A percentile compares a stretch with the other conserved stretches of the same genome.
phyloP scores from a whole-genome alignment of 2,888 invertebrate species.

The Zygothrica quintamaculata region DNA sequence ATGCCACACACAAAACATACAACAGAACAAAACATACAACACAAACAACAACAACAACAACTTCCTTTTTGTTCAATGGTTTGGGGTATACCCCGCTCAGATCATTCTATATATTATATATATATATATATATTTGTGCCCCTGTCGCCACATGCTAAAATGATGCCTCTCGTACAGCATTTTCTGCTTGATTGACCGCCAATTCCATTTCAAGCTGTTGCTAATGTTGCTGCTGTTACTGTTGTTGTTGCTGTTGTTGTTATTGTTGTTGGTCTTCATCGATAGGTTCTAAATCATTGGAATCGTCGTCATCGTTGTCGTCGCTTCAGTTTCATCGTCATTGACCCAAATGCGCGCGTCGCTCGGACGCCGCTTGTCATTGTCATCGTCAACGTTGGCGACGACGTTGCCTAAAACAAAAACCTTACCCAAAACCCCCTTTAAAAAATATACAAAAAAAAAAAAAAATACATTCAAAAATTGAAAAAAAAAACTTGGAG shows the following conservation, averaged over 20 bases:
- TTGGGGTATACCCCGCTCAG: slow-evolving; percentile 13
- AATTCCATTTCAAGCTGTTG: slow-evolving; percentile 48
- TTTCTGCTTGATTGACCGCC: slow-evolving; percentile 75
- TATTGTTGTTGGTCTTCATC: slow-evolving; percentile 40
- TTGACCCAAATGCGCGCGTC: slow-evolving; percentile 77
- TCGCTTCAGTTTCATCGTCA: slow-evolving; percentile 75
- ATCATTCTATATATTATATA: slow-evolving; percentile 54
- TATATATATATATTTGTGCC: no score
- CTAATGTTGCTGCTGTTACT: slow-evolving; percentile 32
- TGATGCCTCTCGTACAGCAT: slow-evolving; percentile 70
- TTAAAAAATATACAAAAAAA: no score
- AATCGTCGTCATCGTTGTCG: slow-evolving; percentile 56
- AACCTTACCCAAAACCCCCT: slow-evolving; percentile 16
- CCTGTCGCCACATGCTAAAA: slow-evolving; percentile 77
- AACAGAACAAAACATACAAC: slow-evolving; percentile 33
- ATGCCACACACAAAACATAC: slow-evolving; percentile 51
- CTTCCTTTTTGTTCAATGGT: slow-evolving; percentile 51
- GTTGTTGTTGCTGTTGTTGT: slow-evolving; percentile 15
- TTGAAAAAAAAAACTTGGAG: no score
- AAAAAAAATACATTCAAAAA: no score
- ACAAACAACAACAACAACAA: slow-evolving; percentile 35
- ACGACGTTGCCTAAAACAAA: slow-evolving; percentile 28
- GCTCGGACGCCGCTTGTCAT: slow-evolving; percentile 75
- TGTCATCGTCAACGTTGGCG: slow-evolving; percentile 47
- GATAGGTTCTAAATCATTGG: slow-evolving; percentile 74